Evolutionary conservation across 2,797 vertebrate genomes (phyloP), one percentile per base, ranked within the genome.

Genomic region (Lacerta viridis): DNA sequence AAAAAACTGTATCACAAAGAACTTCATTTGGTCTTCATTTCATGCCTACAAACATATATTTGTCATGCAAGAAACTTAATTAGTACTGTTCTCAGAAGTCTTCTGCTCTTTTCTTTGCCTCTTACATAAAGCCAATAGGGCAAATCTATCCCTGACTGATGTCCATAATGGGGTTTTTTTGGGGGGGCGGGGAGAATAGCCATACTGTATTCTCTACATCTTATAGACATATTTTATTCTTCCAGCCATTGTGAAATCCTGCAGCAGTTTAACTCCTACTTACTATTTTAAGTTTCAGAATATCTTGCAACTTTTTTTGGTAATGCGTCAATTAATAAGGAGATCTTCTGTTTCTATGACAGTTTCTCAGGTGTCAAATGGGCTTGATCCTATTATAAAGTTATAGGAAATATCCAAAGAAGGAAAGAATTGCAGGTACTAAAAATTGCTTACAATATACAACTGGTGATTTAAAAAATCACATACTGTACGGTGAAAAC

Each of bases 211-310:
- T 90, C 27, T 8, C 74, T 93, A 82, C 41, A 88, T 84, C 88
- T 94, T 64, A 8, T 25, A 90, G 83, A 91, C 20, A 39, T 86
- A 87, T 85, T 88, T 64, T 80, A 92, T 93, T 86, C 59, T 90
- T 92, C 59, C 66, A 94, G 7, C 1, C 71, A 78, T 41, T 23
- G 76, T 84, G 25, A 86, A 91, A 88, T 92, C 82, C 55, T 80
- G 69, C 11, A 33, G 72, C 86, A 41, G 25, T 92, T 94, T 95
- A 91, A 66, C 74, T 80, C 29, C 0, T 81, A 15, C 9, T 64
- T 93, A 1, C 79, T 90, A 89, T 87, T 90, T 88, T 36, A 89
- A 90, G 27, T 85, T 8, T 79, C 23, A 13, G 2, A 90, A 36
- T 9, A 1, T 66, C 4, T 61, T 87, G 10, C 46, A 55, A 83